phyloP scores from a whole-genome alignment of 2,888 invertebrate species.

The Adelognathus sp. region DNA sequence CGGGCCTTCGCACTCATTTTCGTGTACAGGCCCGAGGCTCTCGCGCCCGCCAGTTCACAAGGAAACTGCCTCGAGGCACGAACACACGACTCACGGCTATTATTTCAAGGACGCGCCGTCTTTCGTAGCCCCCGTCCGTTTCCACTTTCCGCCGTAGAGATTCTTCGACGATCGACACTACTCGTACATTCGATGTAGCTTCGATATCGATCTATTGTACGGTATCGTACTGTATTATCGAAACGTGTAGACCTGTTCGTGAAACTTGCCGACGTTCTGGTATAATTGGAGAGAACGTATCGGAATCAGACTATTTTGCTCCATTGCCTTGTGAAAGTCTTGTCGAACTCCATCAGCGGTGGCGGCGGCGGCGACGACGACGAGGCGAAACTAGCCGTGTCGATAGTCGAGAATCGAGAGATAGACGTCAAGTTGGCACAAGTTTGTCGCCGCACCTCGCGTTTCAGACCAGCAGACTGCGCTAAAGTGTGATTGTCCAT shows the following conservation, averaged over 20 bases:
- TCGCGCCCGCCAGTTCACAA: neutral
- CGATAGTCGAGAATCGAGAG: neutral
- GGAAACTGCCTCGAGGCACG: neutral
- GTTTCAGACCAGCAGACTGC: neutral
- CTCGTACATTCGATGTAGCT: neutral
- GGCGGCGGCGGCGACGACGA: slow-evolving; percentile 1
- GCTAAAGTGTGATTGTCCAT: slow-evolving; percentile 62
- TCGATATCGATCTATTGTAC: neutral
- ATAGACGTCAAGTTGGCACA: neutral
- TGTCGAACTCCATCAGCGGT: neutral
- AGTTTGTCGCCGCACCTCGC: slow-evolving; percentile 33
- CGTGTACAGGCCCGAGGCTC: neutral
- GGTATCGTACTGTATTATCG: too few relatives aligned
- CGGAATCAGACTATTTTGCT: neutral
- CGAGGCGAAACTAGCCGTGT: slow-evolving; percentile 11
- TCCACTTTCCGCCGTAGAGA: neutral
- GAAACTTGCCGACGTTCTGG: neutral
- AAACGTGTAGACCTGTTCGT: neutral
- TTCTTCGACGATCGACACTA: neutral
- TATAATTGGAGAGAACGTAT: neutral
- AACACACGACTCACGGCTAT: neutral
- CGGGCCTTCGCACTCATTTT: neutral
- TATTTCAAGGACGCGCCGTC: neutral
- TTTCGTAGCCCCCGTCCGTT: neutral
- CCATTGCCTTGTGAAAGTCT: neutral